Evolutionary conservation across 2,888 invertebrate species (phyloP).

Genomic region (Leptogaster cylindrica): DNA sequence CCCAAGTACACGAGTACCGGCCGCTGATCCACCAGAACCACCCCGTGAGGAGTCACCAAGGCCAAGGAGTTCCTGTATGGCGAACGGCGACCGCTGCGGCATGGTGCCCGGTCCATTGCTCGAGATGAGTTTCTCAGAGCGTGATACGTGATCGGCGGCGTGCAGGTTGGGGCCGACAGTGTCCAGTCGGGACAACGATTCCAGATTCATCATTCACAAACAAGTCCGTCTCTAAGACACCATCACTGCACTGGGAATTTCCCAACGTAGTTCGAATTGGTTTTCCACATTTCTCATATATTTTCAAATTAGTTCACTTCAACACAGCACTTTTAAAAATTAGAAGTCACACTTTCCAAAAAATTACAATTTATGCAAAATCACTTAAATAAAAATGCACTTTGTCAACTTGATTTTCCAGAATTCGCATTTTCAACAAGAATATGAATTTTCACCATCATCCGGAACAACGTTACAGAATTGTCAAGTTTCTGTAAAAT

Average conservation of each 20-base stretch:
- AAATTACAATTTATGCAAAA: background rate
- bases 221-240: background rate
- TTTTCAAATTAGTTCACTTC: background rate
- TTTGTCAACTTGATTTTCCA: constrained; percentile 1
- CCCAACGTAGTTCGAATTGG: too few relatives aligned
- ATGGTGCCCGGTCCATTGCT: constrained; percentile 50
- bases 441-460: constrained; percentile 21
- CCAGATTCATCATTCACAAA: constrained; percentile 47
- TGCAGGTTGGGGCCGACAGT: constrained; percentile 27
- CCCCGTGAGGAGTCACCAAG: constrained; percentile 51
- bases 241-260: too few relatives aligned
- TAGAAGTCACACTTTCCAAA: too few relatives aligned
- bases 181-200: constrained; percentile 47
- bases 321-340: background rate
- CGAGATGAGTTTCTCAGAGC: constrained; percentile 5
- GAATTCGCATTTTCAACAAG: background rate
- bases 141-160: constrained; percentile 5
- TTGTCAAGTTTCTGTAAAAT: background rate
- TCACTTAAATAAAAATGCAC: background rate
- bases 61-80: constrained; percentile 61
- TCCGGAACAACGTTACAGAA: too few relatives aligned
- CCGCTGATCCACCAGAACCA: constrained; percentile 45
- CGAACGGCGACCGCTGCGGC: constrained; percentile 62
- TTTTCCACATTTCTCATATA: too few relatives aligned
- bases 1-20: constrained; percentile 51